These are phyloP conservation scores for Drosophila antonietae DNA, from an alignment of 2,888 invertebrate genomes.

Conservation along the genomic window DNA sequence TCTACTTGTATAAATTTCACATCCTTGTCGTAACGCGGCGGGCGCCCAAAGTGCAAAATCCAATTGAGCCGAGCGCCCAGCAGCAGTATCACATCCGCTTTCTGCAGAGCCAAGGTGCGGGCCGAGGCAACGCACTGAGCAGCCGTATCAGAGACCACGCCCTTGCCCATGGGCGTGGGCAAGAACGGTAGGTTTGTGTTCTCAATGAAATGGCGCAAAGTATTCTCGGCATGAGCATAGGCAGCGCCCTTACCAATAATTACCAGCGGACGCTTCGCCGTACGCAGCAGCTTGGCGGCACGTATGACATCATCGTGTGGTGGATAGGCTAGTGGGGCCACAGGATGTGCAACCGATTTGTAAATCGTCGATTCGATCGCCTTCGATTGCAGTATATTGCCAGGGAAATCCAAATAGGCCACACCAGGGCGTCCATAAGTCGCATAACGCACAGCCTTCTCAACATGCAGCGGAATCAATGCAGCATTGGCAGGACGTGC, in stretches of 20 bases:
- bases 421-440: slow-evolving; percentile 96
- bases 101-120: slow-evolving; percentile 92
- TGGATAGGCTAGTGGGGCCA: slow-evolving; percentile 89
- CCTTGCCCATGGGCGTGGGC: slow-evolving; percentile 98
- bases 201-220: slow-evolving; percentile 89
- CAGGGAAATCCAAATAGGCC: slow-evolving; percentile 96
- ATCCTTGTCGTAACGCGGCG: slow-evolving; percentile 92
- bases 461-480: slow-evolving; percentile 95
- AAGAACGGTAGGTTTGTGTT: slow-evolving; percentile 93
- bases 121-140: slow-evolving; percentile 93
- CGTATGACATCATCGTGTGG: slow-evolving; percentile 88
- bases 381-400: slow-evolving; percentile 89
- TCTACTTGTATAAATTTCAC: slow-evolving; percentile 97
- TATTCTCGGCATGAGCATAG: slow-evolving; percentile 91
- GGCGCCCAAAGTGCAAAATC: slow-evolving; percentile 98
- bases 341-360: slow-evolving; percentile 82
- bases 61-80: slow-evolving; percentile 97
- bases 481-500: slow-evolving; percentile 93
- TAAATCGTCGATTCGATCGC: slow-evolving; percentile 79
- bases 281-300: slow-evolving; percentile 89
- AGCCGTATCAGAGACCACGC: slow-evolving; percentile 90
- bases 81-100: slow-evolving; percentile 94
- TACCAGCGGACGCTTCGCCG: slow-evolving; percentile 93
- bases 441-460: slow-evolving; percentile 94
- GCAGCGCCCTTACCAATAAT: slow-evolving; percentile 96